Evolutionary conservation across 2,113 vertebrate genomes (phyloP).

Genomic region (Crotalus horridus): DNA sequence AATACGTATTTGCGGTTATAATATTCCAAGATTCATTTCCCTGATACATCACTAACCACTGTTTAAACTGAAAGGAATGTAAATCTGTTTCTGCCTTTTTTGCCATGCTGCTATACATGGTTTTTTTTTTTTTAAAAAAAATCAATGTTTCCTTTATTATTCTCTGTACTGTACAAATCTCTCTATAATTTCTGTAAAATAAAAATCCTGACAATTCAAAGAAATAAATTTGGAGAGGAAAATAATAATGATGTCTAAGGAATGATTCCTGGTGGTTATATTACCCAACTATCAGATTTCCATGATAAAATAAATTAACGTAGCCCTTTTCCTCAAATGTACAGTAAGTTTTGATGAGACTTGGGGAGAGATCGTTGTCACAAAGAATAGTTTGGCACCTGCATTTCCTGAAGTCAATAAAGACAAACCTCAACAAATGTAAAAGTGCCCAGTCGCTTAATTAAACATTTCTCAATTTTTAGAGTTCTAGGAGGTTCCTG

Average conservation of each 20-base stretch:
- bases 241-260: not conserved
- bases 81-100: not conserved
- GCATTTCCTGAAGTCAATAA: not conserved
- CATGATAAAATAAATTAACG: not conserved
- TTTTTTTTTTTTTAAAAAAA: not conserved
- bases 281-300: not conserved
- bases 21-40: not conserved
- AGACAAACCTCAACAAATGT: not conserved
- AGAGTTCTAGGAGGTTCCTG: accelerated
- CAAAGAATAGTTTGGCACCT: accelerated
- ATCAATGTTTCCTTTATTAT: conserved; percentile 5
- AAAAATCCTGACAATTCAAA: not conserved
- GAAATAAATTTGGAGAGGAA: not conserved
- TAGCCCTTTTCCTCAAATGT: not conserved
- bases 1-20: not conserved
- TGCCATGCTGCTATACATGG: not conserved
- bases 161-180: not conserved
- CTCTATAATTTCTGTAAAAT: not conserved
- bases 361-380: not conserved
- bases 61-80: not conserved
- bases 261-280: not conserved
- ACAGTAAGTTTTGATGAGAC: not conserved
- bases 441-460: not conserved
- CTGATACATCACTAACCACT: too few relatives aligned
- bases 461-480: not conserved